Conservation (phyloP, 2,888 invertebrate species). For the Rotaria sp. region DNA sequence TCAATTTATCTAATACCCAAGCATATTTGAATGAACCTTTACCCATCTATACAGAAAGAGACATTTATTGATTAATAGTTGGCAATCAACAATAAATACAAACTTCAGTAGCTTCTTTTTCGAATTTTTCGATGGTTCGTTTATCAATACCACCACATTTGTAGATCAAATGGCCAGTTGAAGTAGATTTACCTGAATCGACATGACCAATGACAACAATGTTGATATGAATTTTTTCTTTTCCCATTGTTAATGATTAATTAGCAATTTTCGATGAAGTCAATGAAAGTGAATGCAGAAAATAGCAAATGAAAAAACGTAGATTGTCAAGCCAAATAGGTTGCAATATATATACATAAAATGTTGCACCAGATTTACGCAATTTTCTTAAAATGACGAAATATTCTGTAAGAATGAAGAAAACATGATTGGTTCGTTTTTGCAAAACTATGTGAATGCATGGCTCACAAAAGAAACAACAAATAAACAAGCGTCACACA, state of each 20-base stretch:
- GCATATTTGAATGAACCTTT: slow-evolving; percentile 99
- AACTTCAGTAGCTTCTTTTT: slow-evolving; percentile 75
- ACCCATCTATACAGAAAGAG: slow-evolving; percentile 66
- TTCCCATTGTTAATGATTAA: not conserved
- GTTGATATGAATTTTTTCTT: slow-evolving; percentile 16
- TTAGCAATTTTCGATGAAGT: not conserved
- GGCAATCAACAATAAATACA: not conserved
- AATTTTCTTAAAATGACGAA: not conserved
- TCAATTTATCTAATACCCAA: slow-evolving; percentile 99
- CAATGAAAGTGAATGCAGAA: not conserved
- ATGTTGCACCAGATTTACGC: not conserved
- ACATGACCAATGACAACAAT: slow-evolving; percentile 22
- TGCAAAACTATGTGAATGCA: too few relatives aligned
- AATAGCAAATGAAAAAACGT: not conserved
- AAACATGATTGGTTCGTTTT: not conserved
- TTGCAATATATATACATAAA: too few relatives aligned
- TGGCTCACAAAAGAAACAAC: too few relatives aligned
- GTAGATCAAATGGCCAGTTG: slow-evolving; percentile 87
- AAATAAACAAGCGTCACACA: too few relatives aligned
- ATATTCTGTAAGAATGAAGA: not conserved
- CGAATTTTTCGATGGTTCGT: slow-evolving; percentile 99
- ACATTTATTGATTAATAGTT: too few relatives aligned
- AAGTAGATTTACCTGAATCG: slow-evolving; percentile 33
- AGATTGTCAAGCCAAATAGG: too few relatives aligned
- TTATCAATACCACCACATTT: slow-evolving; percentile 99